Base-by-base conservation (phyloP, 2,888 invertebrate species). In the Clusia tigrina region DNA sequence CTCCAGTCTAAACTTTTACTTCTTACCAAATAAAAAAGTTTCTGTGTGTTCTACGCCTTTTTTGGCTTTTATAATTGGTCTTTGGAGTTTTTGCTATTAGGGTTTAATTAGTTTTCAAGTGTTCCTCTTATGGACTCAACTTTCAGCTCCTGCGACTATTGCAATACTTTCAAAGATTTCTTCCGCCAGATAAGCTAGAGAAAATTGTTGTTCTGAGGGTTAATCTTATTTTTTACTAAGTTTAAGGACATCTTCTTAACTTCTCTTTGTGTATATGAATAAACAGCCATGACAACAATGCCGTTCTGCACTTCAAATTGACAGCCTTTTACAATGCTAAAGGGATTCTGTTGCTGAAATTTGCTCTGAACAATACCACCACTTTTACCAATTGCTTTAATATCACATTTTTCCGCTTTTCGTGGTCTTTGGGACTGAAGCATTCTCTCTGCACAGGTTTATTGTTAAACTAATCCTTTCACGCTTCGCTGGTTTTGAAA, bases 61-160 rank as follows among this genome's bases (percentile, higher is more conserved):
- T 54, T 54, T 42, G n/a, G 32, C 32, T 64, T 67, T 58, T 64
- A 62, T 65, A 64, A 65, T 65, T 63, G 63, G 63, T 64, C 65
- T 67, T 65, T 65, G 63, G 62, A 67, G 64, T 63, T 66, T 65
- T 62, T 73, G 71, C 80, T 79, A 80, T 80, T 80, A 78, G 76
- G 71, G 78, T 79, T 80, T 79, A 79, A 79, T 79, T 79, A 79
- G 79, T 79, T 79, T 79, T 80, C 80, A 79, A 79, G 79, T 79
- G 81, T 70, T 78, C 70, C 76, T 80, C 79, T 78, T 75, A 80
- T 78, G 68, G 70, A 77, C 71, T 72, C 66, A 69, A 74, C 55
- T 37, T 62, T 61, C 15, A 38, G 37, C 17, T 25, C 18, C 10
- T 26, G 18, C 22, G 12, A 20, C 6, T 52, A 22, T 52, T n/a